These are phyloP conservation scores for Trachemys scripta DNA, from an alignment of 2,113 vertebrate species.

Conservation along the genomic window DNA sequence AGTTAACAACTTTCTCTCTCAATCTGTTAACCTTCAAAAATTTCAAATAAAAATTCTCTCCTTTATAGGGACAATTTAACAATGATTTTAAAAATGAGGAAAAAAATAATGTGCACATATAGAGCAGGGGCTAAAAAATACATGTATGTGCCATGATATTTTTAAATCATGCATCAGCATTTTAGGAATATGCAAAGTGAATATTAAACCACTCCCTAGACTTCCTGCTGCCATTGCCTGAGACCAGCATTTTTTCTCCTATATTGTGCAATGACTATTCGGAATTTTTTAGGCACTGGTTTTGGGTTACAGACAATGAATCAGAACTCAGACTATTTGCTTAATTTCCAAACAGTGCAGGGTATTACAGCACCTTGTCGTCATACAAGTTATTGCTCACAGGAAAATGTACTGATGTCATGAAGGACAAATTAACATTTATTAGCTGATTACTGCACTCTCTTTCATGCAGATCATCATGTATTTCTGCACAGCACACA, in stretches of 20 bases:
- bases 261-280: neutral
- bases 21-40: neutral
- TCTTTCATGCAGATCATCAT: neutral
- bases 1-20: neutral
- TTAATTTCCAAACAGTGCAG: conserved; percentile 20
- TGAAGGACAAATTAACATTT: conserved; percentile 31
- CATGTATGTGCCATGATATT: neutral
- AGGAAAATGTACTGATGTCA: conserved; percentile 16
- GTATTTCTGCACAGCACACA: neutral
- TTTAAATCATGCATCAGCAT: conserved; percentile 28
- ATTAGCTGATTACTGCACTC: conserved; percentile 27
- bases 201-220: conserved; percentile 28
- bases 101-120: neutral
- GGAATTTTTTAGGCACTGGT: conserved; percentile 31
- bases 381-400: conserved; percentile 50
- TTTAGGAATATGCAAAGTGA: conserved; percentile 67
- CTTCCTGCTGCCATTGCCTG: conserved; percentile 38
- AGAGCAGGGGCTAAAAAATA: neutral
- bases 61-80: neutral
- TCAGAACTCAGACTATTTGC: conserved; percentile 56
- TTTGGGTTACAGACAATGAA: conserved; percentile 49
- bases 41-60: neutral
- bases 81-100: neutral
- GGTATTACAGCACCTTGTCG: conserved; percentile 48
- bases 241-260: conserved; percentile 5